Conservation (phyloP, 2,888 invertebrate species). For the Rhingia campestris region DNA sequence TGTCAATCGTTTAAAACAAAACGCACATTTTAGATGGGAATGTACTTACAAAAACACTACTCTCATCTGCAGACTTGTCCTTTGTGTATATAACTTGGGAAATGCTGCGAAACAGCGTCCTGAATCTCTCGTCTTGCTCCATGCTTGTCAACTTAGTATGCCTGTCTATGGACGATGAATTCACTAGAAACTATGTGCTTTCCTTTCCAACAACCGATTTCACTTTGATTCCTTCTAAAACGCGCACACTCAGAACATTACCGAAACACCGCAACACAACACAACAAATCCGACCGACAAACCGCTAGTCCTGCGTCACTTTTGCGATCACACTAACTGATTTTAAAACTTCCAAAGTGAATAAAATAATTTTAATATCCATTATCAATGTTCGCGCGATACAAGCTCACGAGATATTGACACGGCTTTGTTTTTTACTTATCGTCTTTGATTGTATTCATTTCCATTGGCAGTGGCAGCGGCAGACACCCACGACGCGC, state of each 20-base stretch:
- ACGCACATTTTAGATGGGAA: neutral
- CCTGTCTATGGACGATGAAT: neutral
- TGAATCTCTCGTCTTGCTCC: conserved; percentile 73
- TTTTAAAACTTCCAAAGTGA: conserved; percentile 47
- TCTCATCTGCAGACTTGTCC: conserved; percentile 34
- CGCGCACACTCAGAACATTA: conserved; percentile 36
- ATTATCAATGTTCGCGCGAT: conserved; percentile 60
- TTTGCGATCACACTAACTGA: conserved; percentile 55
- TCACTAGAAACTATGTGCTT: neutral
- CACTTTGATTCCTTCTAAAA: conserved; percentile 1
- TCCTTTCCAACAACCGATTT: conserved; percentile 1
- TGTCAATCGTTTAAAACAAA: too few relatives aligned
- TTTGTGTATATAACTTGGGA: conserved; percentile 79
- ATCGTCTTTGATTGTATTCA: conserved; percentile 61
- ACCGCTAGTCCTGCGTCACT: conserved; percentile 44
- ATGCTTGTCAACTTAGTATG: neutral
- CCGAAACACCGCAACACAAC: neutral
- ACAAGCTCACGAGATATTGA: conserved; percentile 55
- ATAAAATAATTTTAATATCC: conserved; percentile 39
- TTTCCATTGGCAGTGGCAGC: conserved; percentile 33
- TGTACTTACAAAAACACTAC: conserved; percentile 37
- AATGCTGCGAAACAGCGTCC: conserved; percentile 79
- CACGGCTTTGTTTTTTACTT: conserved; percentile 57
- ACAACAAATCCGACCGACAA: neutral
- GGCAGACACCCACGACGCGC: neutral